Percentiles rank a stretch among this genome's conserved stretches.
Evolutionary conservation across 92 coral and sea anemone species (phyloP).

Genomic region (Galaxea fascicularis): DNA sequence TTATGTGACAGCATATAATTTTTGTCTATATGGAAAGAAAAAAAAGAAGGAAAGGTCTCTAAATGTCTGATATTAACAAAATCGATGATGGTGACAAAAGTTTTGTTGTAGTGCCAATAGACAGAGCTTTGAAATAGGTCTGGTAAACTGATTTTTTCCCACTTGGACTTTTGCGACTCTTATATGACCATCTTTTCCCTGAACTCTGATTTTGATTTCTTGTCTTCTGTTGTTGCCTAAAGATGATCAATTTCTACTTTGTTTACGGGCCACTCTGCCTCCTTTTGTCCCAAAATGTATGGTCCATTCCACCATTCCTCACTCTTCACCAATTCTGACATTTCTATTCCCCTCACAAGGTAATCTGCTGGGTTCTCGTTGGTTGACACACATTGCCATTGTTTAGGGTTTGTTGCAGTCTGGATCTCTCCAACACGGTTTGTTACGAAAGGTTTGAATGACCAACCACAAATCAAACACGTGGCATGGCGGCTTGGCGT

Average conservation of each 20-base stretch:
- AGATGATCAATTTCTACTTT: slow-evolving; percentile 23
- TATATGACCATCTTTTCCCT: slow-evolving; percentile 41
- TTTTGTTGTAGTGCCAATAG: slow-evolving; percentile 9
- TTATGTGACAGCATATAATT: no score
- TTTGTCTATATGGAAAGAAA: no score
- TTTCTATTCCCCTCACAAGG: slow-evolving; percentile 51
- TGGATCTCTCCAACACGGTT: slow-evolving; percentile 69
- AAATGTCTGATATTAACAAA: no score
- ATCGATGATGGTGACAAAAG: no score
- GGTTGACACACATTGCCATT: slow-evolving; percentile 61
- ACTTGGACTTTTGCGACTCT: slow-evolving; percentile 47
- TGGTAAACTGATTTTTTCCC: slow-evolving; percentile 23
- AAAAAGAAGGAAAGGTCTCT: no score
- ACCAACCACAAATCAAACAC: no score
- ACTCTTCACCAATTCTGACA: slow-evolving; percentile 32
- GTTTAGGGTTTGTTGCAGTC: slow-evolving; percentile 52
- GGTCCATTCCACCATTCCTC: slow-evolving; percentile 59
- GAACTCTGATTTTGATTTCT: not conserved
- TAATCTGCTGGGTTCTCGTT: slow-evolving; percentile 59
- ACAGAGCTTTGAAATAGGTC: slow-evolving; percentile 41
- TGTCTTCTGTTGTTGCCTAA: not conserved
- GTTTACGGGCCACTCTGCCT: slow-evolving; percentile 53
- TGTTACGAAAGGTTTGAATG: slow-evolving; percentile 62
- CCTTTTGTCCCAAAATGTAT: slow-evolving; percentile 43
- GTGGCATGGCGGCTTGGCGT: no score